phyloP scores from a whole-genome alignment of 2,113 vertebrate genomes.

The Recurvirostra avosetta region DNA sequence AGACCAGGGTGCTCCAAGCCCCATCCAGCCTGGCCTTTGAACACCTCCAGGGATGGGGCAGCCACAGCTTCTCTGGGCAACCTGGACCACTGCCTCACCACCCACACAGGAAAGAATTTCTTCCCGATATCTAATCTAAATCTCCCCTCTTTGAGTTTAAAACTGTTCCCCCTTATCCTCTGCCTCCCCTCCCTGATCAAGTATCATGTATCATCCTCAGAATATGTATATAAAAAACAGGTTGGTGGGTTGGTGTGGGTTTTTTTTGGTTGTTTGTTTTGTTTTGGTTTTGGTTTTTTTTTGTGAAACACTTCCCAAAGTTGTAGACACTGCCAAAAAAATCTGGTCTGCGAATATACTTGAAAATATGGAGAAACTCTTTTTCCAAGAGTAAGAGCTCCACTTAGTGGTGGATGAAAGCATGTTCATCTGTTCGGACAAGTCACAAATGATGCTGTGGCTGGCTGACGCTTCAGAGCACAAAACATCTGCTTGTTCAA shows the following conservation, averaged over 20 bases:
- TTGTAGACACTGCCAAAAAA: background rate
- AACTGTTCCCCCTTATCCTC: background rate
- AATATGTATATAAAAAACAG: background rate
- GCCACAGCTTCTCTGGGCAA: background rate
- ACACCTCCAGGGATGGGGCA: background rate
- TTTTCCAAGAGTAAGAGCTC: slow-evolving; percentile 72
- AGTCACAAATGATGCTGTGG: background rate
- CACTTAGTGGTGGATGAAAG: slow-evolving; percentile 69
- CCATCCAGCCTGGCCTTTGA: background rate
- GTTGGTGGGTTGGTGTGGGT: background rate
- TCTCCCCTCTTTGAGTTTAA: background rate
- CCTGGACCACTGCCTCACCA: background rate
- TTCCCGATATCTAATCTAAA: background rate
- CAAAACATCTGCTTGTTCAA: background rate
- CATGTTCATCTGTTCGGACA: background rate
- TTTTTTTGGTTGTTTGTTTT: too few relatives aligned
- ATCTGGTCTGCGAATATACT: background rate
- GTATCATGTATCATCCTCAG: background rate
- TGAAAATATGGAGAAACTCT: background rate
- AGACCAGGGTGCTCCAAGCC: background rate
- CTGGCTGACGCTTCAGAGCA: background rate
- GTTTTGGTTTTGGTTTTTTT: too few relatives aligned
- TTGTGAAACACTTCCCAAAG: background rate
- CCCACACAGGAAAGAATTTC: background rate
- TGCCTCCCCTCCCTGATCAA: background rate